Evolutionary conservation across 1,140 invertebrate genomes (phyloP), one percentile per base, ranked within the genome.

Genomic region (Aphelenchoides fujianensis): DNA sequence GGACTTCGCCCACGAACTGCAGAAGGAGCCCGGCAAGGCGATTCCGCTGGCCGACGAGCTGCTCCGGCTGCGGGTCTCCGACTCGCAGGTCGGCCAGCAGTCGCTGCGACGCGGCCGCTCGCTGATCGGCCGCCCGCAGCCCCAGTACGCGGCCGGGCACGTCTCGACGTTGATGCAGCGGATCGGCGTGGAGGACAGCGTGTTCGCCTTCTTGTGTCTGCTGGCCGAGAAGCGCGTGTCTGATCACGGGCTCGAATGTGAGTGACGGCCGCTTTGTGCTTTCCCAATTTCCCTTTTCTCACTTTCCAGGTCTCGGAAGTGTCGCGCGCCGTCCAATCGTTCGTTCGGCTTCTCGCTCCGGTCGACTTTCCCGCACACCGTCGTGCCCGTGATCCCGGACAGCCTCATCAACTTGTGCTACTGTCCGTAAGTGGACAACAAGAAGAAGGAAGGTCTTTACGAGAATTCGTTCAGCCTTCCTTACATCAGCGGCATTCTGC

Each of bases 401-500:
- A 16, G 7, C 7, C 37, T 9, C 7, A 59, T 9, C 23, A 19
- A 19, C 7, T 59, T 9, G 23, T 23, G 7, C 37, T 23, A 59
- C 37, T 59, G 55, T 59, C 55, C 7, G n/a, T n/a, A n/a, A n/a
- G n/a, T 59, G 7, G 7, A 9, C 9, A 59, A 59, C 31, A n/a
- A n/a, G n/a, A n/a, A n/a, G n/a, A n/a, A n/a, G n/a, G n/a, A n/a
- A 1, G 28, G 79, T 48, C 77, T 81, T 57, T 75, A 77, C 52
- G 62, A 67, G 34, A 75, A 75, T 53, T 77, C 74, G 37, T n/a
- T n/a, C n/a, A n/a, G n/a, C 7, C 78, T 73, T 16, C 74, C 74
- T 53, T 76, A 80, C 55, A 76, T 76, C 70, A 74, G 74, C 48
- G 74, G 74, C 19, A 80, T 76, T 53, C 55, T 76, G 28, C 79